Percentiles rank a stretch among this genome's conserved stretches.
Conservation (phyloP, 2,797 vertebrate species). For the Fistularia tabacaria region DNA sequence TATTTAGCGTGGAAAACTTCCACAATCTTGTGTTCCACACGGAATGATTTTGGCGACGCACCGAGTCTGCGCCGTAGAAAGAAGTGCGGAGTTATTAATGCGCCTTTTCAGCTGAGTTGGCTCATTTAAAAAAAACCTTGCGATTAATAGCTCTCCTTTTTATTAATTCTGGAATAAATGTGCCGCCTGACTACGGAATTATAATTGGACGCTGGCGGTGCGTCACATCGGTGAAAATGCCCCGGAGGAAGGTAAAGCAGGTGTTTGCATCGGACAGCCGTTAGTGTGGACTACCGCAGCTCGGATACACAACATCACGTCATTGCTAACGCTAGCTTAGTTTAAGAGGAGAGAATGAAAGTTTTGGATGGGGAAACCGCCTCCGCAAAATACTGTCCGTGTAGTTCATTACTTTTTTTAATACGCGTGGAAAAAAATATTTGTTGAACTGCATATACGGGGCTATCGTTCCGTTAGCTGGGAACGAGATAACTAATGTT, state of each 20-base stretch:
- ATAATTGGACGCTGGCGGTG: background rate
- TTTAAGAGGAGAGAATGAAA: background rate
- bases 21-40: slow-evolving; percentile 27
- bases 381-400: background rate
- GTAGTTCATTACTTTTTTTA: too few relatives aligned
- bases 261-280: slow-evolving; percentile 10
- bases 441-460: too few relatives aligned
- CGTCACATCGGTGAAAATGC: slow-evolving; percentile 47
- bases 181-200: background rate
- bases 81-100: slow-evolving; percentile 55
- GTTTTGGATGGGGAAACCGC: background rate
- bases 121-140: slow-evolving; percentile 21
- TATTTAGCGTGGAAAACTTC: too few relatives aligned
- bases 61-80: slow-evolving; percentile 42
- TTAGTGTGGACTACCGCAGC: slow-evolving; percentile 18
- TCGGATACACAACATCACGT: slow-evolving; percentile 49
- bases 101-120: slow-evolving; percentile 47
- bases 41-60: slow-evolving; percentile 47
- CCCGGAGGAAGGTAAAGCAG: slow-evolving; percentile 68
- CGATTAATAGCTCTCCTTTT: background rate
- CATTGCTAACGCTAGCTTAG: slow-evolving; percentile 47
- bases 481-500: too few relatives aligned
- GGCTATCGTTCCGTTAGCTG: too few relatives aligned
- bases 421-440: too few relatives aligned
- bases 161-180: background rate